Conservation (phyloP, 2,888 invertebrate species). For the Isotomurus palustris region DNA sequence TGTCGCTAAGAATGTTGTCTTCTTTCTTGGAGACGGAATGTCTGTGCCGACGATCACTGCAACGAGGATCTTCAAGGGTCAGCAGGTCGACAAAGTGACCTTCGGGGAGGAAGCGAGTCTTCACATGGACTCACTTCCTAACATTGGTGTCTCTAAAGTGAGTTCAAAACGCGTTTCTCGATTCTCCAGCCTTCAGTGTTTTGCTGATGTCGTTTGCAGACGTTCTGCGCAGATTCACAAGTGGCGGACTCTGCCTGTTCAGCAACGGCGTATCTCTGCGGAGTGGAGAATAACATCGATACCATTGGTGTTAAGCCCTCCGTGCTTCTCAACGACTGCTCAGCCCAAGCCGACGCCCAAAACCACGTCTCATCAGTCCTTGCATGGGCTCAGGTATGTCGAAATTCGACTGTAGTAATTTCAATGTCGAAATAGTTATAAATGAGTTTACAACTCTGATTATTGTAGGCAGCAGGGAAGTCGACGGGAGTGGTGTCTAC, state of each 20-base stretch:
- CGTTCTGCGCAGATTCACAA: conserved; percentile 9
- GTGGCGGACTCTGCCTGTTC: conserved; percentile 48
- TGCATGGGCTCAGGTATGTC: conserved; percentile 38
- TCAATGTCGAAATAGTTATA: too few species aligned
- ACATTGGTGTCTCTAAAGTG: conserved; percentile 22
- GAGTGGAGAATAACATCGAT: conserved; percentile 70
- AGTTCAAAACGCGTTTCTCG: not conserved
- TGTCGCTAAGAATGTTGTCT: conserved; percentile 35
- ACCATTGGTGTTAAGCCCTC: conserved; percentile 70
- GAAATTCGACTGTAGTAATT: too few species aligned
- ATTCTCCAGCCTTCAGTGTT: not conserved
- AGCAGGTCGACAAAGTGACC: conserved; percentile 47
- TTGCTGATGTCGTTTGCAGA: not conserved
- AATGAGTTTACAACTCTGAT: too few species aligned
- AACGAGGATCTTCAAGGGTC: conserved; percentile 50
- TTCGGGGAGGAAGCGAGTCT: conserved; percentile 42
- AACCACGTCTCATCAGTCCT: conserved; percentile 27
- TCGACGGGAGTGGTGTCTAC: not conserved
- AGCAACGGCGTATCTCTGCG: conserved; percentile 72
- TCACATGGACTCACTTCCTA: conserved; percentile 19
- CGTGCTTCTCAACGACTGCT: conserved; percentile 50
- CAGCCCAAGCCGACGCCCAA: conserved; percentile 14
- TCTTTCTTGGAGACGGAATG: conserved; percentile 41
- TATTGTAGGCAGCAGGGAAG: not conserved
- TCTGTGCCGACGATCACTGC: conserved; percentile 50